Evolutionary conservation across 2,888 invertebrate genomes (phyloP), one percentile per base, ranked within the genome.

Genomic region (Caradrina clavipalpis): DNA sequence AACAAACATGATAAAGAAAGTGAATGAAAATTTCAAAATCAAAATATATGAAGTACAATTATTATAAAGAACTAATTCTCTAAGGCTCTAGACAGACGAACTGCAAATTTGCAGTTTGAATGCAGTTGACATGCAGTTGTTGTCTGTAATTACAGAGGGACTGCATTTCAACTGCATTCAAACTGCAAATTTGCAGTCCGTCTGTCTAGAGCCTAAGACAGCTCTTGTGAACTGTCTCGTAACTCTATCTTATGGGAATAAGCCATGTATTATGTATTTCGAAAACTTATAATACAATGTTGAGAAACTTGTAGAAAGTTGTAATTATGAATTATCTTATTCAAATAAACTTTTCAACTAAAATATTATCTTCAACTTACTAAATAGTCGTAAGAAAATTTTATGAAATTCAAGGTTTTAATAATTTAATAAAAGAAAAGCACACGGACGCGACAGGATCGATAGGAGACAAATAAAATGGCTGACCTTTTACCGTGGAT

Each of bases 271-370:
- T 59, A 75, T 69, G 13, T 76, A 50, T 65, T 60, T 59, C 42
- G 11, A 6, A 26, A 26, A 45, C 45, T 22, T 47, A 51, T 22
- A 53, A 22, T 67, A 69, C 53, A 57, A 39, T 56, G 39, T 45
- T 19, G 60, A 57, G 60, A 64, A 76, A 76, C 35, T 56, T 59
- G 19, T 60, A 60, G 56, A 71, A 75, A 76, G 53, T 76, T 63
- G 7, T 31, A 35, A 10, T 45, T 45, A 49, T 49, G 13, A 58
- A 17, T 63, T 50, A 35, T 51, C 13, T 42, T 56, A 70, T 76
- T 63, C 17, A 57, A 61, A 76, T 54, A 19, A 45, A 21, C 11
- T 31, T 55, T 50, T 57, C 45, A 50, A 39, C 26, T 45, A 53
- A 31, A 69, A 69, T 19, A 17, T 47, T 62, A n/a, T 61, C 21